Conservation (phyloP, 2,888 invertebrate genomes). For the Sarcophaga variegata region DNA sequence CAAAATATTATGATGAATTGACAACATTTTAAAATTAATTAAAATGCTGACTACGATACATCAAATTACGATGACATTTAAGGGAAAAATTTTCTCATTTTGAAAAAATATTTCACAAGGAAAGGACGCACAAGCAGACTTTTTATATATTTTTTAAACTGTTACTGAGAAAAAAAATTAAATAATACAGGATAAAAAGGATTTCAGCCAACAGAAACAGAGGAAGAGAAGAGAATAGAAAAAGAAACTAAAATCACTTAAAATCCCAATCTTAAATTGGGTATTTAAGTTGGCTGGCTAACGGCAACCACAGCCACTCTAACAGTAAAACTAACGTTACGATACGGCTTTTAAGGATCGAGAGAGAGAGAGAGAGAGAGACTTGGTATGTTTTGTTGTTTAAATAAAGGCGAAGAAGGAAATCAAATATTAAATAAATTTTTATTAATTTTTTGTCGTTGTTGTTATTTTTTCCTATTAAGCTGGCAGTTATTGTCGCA, state of each 20-base stretch:
- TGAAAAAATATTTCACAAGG: neutral
- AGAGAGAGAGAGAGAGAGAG: too few relatives aligned
- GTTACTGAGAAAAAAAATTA: neutral
- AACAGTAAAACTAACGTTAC: neutral
- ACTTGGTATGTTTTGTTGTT: neutral
- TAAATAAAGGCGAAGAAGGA: neutral
- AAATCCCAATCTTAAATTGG: conserved; percentile 38
- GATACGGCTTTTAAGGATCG: neutral
- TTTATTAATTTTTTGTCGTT: conserved; percentile 17
- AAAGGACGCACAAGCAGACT: neutral
- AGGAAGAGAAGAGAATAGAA: neutral
- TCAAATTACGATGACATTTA: too few relatives aligned
- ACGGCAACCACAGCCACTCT: neutral
- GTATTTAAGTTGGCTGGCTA: conserved; percentile 15
- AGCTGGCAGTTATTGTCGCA: conserved; percentile 53
- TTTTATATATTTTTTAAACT: neutral
- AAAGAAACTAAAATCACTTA: neutral
- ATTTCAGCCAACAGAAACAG: neutral
- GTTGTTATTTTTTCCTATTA: conserved; percentile 22
- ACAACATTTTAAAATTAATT: too few relatives aligned
- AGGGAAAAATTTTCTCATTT: neutral
- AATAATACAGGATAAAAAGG: conserved; percentile 9
- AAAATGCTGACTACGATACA: too few relatives aligned
- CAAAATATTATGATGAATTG: too few relatives aligned
- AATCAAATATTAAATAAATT: conserved; percentile 27